phyloP scores from a whole-genome alignment of 2,797 vertebrate genomes.

The Protosalanx chinensis region DNA sequence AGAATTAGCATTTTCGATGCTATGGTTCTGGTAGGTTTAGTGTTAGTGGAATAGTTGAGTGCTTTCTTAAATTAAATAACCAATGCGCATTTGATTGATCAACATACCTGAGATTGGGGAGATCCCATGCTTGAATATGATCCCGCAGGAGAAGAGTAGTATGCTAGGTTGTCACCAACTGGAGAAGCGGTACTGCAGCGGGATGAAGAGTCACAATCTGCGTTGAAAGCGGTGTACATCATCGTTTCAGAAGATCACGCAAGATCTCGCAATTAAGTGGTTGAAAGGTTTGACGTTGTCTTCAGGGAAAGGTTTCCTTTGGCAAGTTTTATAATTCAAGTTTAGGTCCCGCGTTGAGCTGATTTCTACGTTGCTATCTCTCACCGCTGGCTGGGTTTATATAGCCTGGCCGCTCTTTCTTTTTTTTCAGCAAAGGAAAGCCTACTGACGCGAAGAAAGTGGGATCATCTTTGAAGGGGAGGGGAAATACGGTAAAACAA shows the following conservation, averaged over 20 bases:
- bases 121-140: slow-evolving; percentile 89
- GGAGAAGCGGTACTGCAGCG: slow-evolving; percentile 95
- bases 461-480: not conserved
- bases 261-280: slow-evolving; percentile 26
- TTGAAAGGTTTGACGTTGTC: slow-evolving; percentile 6
- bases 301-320: slow-evolving; percentile 36
- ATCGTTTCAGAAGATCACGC: slow-evolving; percentile 43
- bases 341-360: not conserved
- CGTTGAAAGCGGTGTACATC: slow-evolving; percentile 87
- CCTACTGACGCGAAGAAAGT: not conserved
- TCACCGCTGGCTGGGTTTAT: slow-evolving; percentile 35
- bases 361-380: slow-evolving; percentile 29
- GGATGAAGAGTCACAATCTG: slow-evolving; percentile 89
- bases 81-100: not conserved
- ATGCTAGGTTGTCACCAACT: slow-evolving; percentile 80
- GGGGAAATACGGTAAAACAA: not conserved
- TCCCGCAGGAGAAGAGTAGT: slow-evolving; percentile 85
- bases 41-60: not conserved
- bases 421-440: not conserved
- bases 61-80: not conserved
- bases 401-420: slow-evolving; percentile 30
- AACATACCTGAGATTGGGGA: slow-evolving; percentile 85
- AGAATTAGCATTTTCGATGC: not conserved
- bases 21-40: not conserved
- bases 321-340: slow-evolving; percentile 22